Evolutionary conservation across 2,113 vertebrate genomes (phyloP).

Genomic region (Halichoeres trimaculatus): DNA sequence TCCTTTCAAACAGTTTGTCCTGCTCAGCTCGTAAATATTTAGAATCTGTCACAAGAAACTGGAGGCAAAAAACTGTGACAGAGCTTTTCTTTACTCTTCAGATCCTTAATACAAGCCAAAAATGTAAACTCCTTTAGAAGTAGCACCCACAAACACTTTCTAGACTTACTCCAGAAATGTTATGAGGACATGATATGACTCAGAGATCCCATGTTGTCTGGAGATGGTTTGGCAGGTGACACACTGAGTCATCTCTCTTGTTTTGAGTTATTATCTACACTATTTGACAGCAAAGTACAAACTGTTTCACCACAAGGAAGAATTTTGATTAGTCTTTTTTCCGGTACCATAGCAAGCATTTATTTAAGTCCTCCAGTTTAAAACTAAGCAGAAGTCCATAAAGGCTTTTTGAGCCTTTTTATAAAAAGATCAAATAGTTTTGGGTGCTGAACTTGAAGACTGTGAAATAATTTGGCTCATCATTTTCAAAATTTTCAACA

Average conservation of each 20-base stretch:
- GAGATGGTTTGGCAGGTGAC: neutral
- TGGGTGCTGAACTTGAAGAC: neutral
- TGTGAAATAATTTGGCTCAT: neutral
- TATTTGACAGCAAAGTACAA: neutral
- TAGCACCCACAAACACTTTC: slow-evolving; percentile 16
- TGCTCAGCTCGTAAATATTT: slow-evolving; percentile 51
- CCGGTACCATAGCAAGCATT: neutral
- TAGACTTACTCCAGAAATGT: slow-evolving; percentile 9
- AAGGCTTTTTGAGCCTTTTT: neutral
- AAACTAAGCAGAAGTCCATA: neutral
- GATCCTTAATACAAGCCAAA: neutral
- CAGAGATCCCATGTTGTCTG: neutral
- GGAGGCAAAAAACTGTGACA: slow-evolving; percentile 10
- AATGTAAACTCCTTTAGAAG: slow-evolving; percentile 13
- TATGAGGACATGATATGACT: slow-evolving; percentile 1
- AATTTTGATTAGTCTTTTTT: no score
- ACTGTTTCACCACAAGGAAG: neutral
- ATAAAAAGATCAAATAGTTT: no score
- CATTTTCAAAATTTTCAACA: neutral
- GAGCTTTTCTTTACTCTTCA: slow-evolving; percentile 9
- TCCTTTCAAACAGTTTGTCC: slow-evolving; percentile 39
- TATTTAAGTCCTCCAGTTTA: neutral
- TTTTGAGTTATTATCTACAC: neutral
- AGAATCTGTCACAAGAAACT: slow-evolving; percentile 13
- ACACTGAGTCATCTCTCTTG: neutral